Evolutionary conservation across 1,140 invertebrate genomes (phyloP), one percentile per base, ranked within the genome.

Genomic region (Agrilus planipennis): DNA sequence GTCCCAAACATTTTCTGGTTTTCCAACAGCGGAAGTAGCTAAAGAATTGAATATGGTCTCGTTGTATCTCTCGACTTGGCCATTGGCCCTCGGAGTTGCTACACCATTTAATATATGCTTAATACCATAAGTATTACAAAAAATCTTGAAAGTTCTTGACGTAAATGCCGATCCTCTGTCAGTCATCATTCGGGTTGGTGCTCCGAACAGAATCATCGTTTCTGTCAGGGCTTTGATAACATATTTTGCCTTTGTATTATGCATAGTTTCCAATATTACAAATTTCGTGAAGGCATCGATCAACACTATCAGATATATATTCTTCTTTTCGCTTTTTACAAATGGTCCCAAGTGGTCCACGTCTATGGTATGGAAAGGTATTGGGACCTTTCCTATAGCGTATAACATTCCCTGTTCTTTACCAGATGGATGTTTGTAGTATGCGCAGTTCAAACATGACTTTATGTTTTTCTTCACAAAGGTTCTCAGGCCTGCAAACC

Each of bases 161-260:
- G 54, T 57, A 35, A 61, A 62, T 4, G 49, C 35, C n/a, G 47
- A 51, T 6, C 60, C 60, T 38, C 52, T 34, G 20, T 67, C 63
- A 0, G 44, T 51, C 1, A 61, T 47, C 17, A 67, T 52, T 5
- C 53, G 23, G 7, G 22, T 36, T 0, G 57, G 53, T 1, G 39
- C 34, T 19, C 57, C 53, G 31, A 61, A 60, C 3, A 53, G 22
- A 22, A 20, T 34, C 16, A 41, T 20, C 5, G 34, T 2, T 1
- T 15, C 5, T 20, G 32, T 25, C 17, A 34, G 16, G 2, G 11
- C 21, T 23, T 29, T 27, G 18, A 52, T 15, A n/a, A 44, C 25
- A 36, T 41, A 44, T 39, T 34, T 38, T 4, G 53, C 44, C 23
- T 27, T 27, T 7, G 23, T 27, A 27, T 27, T 27, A 7, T 27